A percentile compares a stretch with the other conserved stretches of the same genome.
Evolutionary conservation across 2,797 vertebrate genomes (phyloP).

Genomic region (Hoplostethus mediterraneus): DNA sequence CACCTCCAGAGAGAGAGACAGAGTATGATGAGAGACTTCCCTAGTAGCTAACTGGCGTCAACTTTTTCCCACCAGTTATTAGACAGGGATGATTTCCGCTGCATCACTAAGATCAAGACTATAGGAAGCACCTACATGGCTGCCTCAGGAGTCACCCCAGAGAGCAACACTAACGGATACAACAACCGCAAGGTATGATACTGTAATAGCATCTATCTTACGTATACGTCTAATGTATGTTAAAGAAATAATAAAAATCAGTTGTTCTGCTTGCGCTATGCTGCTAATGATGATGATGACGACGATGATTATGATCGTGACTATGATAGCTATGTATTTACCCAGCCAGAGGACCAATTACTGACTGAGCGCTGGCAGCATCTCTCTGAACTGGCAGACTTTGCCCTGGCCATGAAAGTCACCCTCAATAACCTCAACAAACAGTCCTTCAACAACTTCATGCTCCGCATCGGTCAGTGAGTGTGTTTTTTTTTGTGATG

Average conservation of each 20-base stretch:
- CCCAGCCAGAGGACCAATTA: constrained; percentile 87
- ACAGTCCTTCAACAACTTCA: constrained; percentile 99
- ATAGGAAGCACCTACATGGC: constrained; percentile 99
- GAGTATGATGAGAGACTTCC: too few species aligned
- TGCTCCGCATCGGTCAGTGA: constrained; percentile 94
- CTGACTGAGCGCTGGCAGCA: constrained; percentile 93
- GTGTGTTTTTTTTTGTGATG: background rate
- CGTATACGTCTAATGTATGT: background rate
- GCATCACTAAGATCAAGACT: constrained; percentile 98
- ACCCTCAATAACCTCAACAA: constrained; percentile 96
- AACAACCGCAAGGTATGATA: constrained; percentile 84
- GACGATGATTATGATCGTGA: background rate
- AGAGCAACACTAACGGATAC: constrained; percentile 87
- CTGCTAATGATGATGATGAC: background rate
- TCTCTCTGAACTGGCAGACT: constrained; percentile 93
- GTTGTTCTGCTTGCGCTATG: background rate
- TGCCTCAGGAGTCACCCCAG: constrained; percentile 93
- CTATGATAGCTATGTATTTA: background rate
- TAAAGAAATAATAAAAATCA: background rate
- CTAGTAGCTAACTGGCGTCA: background rate
- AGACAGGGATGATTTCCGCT: constrained; percentile 91
- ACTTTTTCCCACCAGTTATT: constrained; percentile 83
- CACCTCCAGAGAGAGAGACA: background rate
- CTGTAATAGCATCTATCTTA: background rate
- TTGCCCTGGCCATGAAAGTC: constrained; percentile 96